These are phyloP conservation scores for Perca schrenkii DNA, from an alignment of 2,113 vertebrate species.

Conservation along the genomic window DNA sequence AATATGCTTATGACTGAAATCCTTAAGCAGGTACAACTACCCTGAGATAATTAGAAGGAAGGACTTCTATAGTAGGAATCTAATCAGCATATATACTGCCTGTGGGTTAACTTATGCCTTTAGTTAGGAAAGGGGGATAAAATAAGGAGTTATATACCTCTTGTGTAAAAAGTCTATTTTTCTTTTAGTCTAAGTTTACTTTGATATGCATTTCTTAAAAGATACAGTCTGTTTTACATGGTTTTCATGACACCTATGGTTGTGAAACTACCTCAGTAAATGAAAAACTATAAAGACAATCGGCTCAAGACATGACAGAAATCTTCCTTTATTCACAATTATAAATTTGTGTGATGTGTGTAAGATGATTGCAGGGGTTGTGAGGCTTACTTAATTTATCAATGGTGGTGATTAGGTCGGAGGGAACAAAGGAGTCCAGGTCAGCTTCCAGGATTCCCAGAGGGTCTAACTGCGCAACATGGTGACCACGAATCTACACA, in stretches of 20 bases:
- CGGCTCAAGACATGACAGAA: not conserved
- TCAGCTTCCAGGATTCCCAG: slow-evolving; percentile 79
- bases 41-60: slow-evolving; percentile 47
- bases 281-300: not conserved
- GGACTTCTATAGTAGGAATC: slow-evolving; percentile 46
- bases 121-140: not conserved
- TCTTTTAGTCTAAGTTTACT: no score
- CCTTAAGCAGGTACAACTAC: not conserved
- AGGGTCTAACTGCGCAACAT: slow-evolving; percentile 80
- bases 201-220: not conserved
- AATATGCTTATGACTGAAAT: slow-evolving; percentile 20
- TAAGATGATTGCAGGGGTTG: not conserved
- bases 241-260: not conserved
- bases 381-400: slow-evolving; percentile 79
- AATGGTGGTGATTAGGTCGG: slow-evolving; percentile 81
- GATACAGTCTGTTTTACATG: not conserved
- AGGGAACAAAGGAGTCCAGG: slow-evolving; percentile 78
- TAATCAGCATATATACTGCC: slow-evolving; percentile 52
- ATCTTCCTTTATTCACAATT: not conserved
- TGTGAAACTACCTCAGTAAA: not conserved
- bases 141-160: not conserved
- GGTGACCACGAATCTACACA: slow-evolving; percentile 74
- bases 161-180: slow-evolving; percentile 10
- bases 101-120: slow-evolving; percentile 12
- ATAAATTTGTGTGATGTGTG: not conserved